A percentile compares a stretch with the other conserved stretches of the same genome.
phyloP scores from a whole-genome alignment of 2,797 vertebrate genomes.

The Alauda arvensis region DNA sequence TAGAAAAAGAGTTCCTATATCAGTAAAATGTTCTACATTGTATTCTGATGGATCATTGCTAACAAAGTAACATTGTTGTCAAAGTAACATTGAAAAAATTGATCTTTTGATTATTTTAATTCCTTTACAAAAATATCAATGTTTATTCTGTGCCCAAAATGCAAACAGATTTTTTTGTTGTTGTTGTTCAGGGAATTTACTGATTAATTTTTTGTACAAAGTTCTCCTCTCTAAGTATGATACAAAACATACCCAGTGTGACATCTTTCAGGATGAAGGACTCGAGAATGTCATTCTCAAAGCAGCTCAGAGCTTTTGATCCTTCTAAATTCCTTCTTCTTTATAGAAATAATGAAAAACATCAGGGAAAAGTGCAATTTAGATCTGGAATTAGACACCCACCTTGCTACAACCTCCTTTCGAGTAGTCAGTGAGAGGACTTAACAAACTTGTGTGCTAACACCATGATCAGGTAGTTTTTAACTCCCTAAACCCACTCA shows the following conservation, averaged over 20 bases:
- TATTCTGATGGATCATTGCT: background rate
- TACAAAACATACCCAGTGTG: background rate
- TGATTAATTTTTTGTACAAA: background rate
- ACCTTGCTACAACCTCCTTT: background rate
- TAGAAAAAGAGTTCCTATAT: background rate
- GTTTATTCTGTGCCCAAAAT: background rate
- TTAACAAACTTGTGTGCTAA: background rate
- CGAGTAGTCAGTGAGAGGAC: background rate
- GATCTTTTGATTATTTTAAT: background rate
- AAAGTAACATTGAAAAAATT: background rate
- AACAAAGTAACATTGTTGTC: background rate
- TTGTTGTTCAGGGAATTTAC: background rate
- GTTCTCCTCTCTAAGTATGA: background rate
- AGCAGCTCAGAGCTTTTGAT: conserved; percentile 30
- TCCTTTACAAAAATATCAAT: background rate
- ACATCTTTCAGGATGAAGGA: background rate
- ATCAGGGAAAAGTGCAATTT: background rate
- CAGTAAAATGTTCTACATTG: background rate
- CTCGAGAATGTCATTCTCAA: conserved; percentile 11
- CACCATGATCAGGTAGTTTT: background rate
- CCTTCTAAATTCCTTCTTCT: background rate
- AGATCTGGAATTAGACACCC: background rate
- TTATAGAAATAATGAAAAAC: conserved; percentile 26
- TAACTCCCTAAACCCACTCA: background rate
- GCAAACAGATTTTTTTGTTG: background rate